Evolutionary conservation across 2,797 vertebrate species (phyloP).

Genomic region (Staurois parvus): DNA sequence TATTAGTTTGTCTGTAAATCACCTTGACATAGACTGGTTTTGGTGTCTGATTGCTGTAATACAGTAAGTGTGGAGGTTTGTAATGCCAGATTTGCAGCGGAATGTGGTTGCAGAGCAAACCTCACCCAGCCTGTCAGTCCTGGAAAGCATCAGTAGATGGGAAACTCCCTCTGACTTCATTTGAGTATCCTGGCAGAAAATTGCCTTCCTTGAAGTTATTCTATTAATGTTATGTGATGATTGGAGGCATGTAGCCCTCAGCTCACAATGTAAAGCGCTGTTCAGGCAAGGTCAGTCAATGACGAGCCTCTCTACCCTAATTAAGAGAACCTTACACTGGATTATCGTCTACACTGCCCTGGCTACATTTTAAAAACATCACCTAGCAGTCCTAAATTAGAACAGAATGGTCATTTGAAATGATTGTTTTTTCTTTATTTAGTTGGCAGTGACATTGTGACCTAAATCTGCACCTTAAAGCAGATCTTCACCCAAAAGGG

Average conservation of each 20-base stretch:
- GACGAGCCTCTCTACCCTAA: not conserved
- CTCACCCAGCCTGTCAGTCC: constrained; percentile 33
- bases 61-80: not conserved
- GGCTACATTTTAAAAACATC: no score
- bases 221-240: constrained; percentile 12
- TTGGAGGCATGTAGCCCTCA: not conserved
- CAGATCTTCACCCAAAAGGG: no score
- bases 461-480: not conserved
- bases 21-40: not conserved
- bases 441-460: not conserved
- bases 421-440: not conserved
- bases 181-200: constrained; percentile 25
- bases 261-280: not conserved
- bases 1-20: not conserved
- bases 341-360: not conserved
- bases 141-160: constrained; percentile 18
- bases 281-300: constrained; percentile 19
- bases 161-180: constrained; percentile 36
- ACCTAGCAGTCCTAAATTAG: not conserved
- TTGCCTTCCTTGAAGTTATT: not conserved
- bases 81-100: constrained; percentile 7
- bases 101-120: constrained; percentile 11
- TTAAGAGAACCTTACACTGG: not conserved
- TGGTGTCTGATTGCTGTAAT: not conserved
- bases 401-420: not conserved